Base-by-base conservation (phyloP, 2,888 invertebrate genomes). In the Euspilapteryx auroguttella region DNA sequence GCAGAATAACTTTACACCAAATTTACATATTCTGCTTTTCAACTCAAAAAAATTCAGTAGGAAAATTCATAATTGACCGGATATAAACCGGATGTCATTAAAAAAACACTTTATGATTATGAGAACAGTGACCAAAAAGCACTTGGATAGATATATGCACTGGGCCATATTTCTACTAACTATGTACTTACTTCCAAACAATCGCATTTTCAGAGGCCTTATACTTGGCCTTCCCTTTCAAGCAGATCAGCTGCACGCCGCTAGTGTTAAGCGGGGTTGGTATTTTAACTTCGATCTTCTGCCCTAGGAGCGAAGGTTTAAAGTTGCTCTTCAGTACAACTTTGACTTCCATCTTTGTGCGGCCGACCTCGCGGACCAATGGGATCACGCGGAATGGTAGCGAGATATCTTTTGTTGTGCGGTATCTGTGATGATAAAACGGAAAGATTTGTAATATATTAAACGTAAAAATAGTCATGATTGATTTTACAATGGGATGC, bases 181-280 rank as follows among this genome's bases (percentile, higher is more conserved):
- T 83, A n/a, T n/a, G n/a, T n/a, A n/a, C n/a, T n/a, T 56, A 91
- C 87, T 96, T 96, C 85, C 85, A 85, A n/a, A 85, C 85, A 45
- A 99, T 99, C 28, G 99, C 99, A 63, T 99, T 99, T 71, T 99
- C 99, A 0, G 97, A 97, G 0, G 99, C 94, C 77, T 99, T 99
- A 63, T 99, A 99, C 61, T 99, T 99, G 21, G 99, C 99, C 58
- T 98, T 98, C 3, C 98, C 99, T 61, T 99, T 99, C 55, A 99
- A 82, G 52, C 99, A 99, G 49, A 99, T 97, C 42, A 99, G 81
- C 55, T 99, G 98, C 2, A 99, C 99, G 0, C 99, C 98, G 28
- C 96, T 96, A 0, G 99, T 99, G 62, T 99, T 99, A 24, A 99
- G 79, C 3, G 99, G 99, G 0, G 98, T 99, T 2, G 99, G 99